Base-by-base conservation (phyloP, 1,140 invertebrate species). In the Harpegnathos saltator region DNA sequence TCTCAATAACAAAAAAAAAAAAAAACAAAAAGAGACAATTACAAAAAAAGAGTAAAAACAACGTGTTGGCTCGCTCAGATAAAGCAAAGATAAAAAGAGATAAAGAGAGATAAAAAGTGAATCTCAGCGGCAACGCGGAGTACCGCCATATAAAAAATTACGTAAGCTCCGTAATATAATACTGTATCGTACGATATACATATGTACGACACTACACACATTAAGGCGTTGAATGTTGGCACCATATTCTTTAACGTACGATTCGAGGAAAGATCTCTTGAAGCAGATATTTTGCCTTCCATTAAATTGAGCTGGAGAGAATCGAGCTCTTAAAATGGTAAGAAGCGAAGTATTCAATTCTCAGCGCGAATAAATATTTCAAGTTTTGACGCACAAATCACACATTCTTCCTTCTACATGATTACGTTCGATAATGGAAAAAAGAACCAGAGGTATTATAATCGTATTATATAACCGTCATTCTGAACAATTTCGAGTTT, bases 211-310 rank as follows among this genome's bases (percentile, higher is more conserved):
- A 65, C 15, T 65, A 48, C 22, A 44, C 38, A 44, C 38, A 44
- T 66, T 38, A 58, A 69, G 22, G 54, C 58, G 22, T 80, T 58
- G 65, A 69, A 3, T 80, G 50, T 80, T 80, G 75, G 75, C 75
- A 80, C 65, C 65, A 80, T 80, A 69, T 80, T 80, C 75, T 71
- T 24, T 58, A 80, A 78, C 33, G 52, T 22, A 54, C 24, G 5
- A 69, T 52, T 11, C 95, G 63, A 95, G 95, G 82, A 96, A 96
- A 94, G 96, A 96, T 93, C 95, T 97, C 90, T 95, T 97, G 88
- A 96, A 97, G 94, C 96, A 97, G 94, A 97, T 97, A 96, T 97
- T 97, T 95, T 97, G 97, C 94, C 95, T 97, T 95, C 97, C 97
- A 96, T 95, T 97, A 91, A 92, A 92, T 77, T 92, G 82, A 89